Evolutionary conservation across 1,140 invertebrate genomes (phyloP).

Genomic region (Chionoecetes opilio): DNA sequence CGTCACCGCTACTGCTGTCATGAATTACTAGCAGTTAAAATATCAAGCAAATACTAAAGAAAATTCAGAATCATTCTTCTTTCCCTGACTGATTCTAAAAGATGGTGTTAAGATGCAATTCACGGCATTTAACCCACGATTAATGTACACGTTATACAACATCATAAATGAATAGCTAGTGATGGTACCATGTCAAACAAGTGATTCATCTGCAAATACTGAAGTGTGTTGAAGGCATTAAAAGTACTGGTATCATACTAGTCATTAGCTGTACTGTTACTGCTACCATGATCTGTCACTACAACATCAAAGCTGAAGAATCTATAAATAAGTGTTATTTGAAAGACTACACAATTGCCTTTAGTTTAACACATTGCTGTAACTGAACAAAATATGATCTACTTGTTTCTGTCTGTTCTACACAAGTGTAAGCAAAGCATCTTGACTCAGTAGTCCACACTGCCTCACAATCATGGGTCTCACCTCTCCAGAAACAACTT

Average conservation of each 20-base stretch:
- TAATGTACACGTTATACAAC: neutral
- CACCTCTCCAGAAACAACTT: constrained; percentile 38
- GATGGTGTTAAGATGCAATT: neutral
- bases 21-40: neutral
- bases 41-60: neutral
- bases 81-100: neutral
- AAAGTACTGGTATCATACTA: neutral
- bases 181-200: neutral
- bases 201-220: no score
- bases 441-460: neutral
- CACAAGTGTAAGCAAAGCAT: neutral
- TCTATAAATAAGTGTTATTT: neutral
- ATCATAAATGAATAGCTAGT: neutral
- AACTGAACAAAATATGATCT: neutral
- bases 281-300: neutral
- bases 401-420: neutral
- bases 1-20: neutral
- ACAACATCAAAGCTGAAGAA: neutral
- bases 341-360: neutral
- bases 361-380: neutral
- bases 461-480: neutral
- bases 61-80: neutral
- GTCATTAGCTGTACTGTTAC: neutral
- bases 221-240: no score
- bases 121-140: neutral